phyloP scores from a whole-genome alignment of 2,797 vertebrate genomes.

The Epinephelus malabaricus region DNA sequence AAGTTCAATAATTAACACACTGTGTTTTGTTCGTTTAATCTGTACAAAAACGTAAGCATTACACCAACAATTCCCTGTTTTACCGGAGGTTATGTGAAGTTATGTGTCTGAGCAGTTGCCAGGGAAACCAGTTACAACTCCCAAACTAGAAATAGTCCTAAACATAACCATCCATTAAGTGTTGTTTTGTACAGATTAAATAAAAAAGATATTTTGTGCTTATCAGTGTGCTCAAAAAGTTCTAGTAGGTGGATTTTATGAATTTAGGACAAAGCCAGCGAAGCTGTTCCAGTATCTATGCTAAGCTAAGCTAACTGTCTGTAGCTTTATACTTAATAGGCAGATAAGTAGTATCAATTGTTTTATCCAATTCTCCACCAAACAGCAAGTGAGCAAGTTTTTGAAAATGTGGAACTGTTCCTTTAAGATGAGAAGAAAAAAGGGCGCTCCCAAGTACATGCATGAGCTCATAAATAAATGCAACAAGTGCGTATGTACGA shows the following conservation, averaged over 20 bases:
- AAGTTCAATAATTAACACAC: neutral
- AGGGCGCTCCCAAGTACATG: neutral
- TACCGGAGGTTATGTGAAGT: neutral
- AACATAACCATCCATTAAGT: neutral
- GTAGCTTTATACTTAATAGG: too few species aligned
- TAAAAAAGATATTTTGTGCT: neutral
- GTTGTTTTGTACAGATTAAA: neutral
- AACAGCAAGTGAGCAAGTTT: too few species aligned
- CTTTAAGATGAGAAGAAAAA: neutral
- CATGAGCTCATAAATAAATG: neutral
- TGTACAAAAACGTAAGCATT: neutral
- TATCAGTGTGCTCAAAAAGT: too few species aligned
- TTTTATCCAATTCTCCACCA: too few species aligned
- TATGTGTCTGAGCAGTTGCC: constrained; percentile 6
- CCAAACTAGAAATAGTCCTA: neutral
- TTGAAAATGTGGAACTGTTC: neutral
- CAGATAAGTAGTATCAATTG: too few species aligned
- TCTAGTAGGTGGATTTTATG: too few species aligned
- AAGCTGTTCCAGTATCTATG: too few species aligned
- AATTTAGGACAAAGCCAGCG: too few species aligned
- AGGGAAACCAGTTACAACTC: neutral
- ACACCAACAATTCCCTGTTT: neutral
- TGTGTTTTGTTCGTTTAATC: neutral
- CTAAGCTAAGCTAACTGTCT: too few species aligned
- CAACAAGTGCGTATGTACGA: neutral